These are phyloP conservation scores for Lobophora halterata DNA, from an alignment of 2,888 invertebrate species.

Conservation along the genomic window DNA sequence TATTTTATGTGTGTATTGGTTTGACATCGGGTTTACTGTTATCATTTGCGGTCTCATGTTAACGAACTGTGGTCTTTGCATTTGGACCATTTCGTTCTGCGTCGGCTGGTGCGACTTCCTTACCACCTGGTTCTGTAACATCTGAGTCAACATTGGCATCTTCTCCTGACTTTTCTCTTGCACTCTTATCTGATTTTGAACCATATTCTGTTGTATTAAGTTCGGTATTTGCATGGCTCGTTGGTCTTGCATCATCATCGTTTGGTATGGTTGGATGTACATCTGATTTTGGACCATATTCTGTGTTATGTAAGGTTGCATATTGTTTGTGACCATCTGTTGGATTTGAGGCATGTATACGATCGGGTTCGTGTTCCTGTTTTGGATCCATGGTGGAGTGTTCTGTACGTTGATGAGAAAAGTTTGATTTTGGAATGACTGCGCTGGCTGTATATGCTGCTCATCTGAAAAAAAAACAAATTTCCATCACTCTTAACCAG, in stretches of 20 bases:
- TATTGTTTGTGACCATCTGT: slow-evolving; percentile 50
- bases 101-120: slow-evolving; percentile 1
- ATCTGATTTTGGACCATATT: slow-evolving; percentile 61
- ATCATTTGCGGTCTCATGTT: slow-evolving; percentile 36
- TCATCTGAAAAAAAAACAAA: slow-evolving; percentile 53
- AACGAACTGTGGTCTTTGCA: slow-evolving; percentile 21
- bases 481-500: background rate
- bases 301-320: slow-evolving; percentile 51
- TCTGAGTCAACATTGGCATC: slow-evolving; percentile 23
- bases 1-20: no score
- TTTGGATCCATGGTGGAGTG: slow-evolving; percentile 71
- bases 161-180: slow-evolving; percentile 9
- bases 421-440: slow-evolving; percentile 53
- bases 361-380: slow-evolving; percentile 58
- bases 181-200: slow-evolving; percentile 26
- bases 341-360: slow-evolving; percentile 61
- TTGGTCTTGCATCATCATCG: slow-evolving; percentile 49
- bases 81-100: slow-evolving; percentile 3
- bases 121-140: slow-evolving; percentile 15
- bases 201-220: slow-evolving; percentile 28
- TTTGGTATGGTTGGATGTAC: slow-evolving; percentile 59
- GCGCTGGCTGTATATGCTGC: slow-evolving; percentile 56
- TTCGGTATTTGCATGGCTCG: slow-evolving; percentile 42
- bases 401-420: slow-evolving; percentile 67
- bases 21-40: slow-evolving; percentile 38